Evolutionary conservation across 2,888 invertebrate species (phyloP).

Genomic region (Tinea trinotella): DNA sequence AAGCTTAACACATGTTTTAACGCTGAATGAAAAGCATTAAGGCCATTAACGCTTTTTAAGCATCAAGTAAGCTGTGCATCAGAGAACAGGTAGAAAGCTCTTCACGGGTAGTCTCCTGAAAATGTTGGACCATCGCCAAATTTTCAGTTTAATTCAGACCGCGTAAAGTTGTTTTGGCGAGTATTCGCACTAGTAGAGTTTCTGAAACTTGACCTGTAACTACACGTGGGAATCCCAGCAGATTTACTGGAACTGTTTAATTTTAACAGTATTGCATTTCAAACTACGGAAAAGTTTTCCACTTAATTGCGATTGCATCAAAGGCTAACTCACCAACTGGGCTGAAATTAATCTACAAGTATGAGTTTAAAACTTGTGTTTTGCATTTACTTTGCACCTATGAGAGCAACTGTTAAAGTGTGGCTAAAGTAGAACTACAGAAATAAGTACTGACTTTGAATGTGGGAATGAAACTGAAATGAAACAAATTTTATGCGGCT

Average conservation of each 20-base stretch:
- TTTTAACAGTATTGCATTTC: not conserved
- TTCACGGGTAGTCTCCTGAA: not conserved
- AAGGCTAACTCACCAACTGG: not conserved
- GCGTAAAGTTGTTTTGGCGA: not conserved
- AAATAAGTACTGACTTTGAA: too few species aligned
- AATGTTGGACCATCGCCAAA: not conserved
- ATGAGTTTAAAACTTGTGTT: too few species aligned
- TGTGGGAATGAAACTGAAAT: too few species aligned
- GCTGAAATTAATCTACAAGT: not conserved
- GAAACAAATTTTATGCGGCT: too few species aligned
- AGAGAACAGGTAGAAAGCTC: not conserved
- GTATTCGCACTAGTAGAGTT: not conserved
- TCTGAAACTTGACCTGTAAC: not conserved
- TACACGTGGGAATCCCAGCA: not conserved
- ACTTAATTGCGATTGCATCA: not conserved
- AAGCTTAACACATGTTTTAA: not conserved
- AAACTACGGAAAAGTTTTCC: not conserved
- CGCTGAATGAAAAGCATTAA: not conserved
- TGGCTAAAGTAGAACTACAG: too few species aligned
- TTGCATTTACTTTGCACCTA: too few species aligned
- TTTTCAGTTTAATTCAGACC: not conserved
- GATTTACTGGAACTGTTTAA: not conserved
- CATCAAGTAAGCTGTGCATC: not conserved
- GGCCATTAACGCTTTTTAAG: not conserved
- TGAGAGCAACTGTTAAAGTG: too few species aligned